Evolutionary conservation across 2,888 invertebrate genomes (phyloP), one percentile per base, ranked within the genome.

Genomic region (Metacarcinus magister): DNA sequence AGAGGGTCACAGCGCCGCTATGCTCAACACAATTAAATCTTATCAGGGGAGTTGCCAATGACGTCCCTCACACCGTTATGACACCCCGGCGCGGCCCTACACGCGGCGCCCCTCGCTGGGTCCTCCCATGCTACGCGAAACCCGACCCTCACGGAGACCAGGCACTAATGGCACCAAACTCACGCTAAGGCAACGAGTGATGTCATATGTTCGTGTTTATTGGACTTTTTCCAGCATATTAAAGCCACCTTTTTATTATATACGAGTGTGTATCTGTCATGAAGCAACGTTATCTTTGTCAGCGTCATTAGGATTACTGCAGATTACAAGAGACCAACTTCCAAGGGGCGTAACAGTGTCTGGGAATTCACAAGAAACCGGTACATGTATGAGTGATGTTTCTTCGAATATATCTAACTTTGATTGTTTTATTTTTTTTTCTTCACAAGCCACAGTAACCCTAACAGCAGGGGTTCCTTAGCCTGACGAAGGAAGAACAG

Each of bases 121-220:
- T 87, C 87, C 82, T 87, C 82, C 87, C 39, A 16, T 87, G 16
- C 87, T 87, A 87, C 87, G 87, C 87, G 87, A 87, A 87, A 87
- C 87, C 87, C 87, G 87, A 87, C 39, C 32, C 87, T 87, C 32
- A 32, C 32, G 32, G 87, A 87, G 39, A 39, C 87, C 32, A 32
- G 87, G 39, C 87, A 39, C 87, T 87, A 87, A 87, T 87, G 39
- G 87, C 39, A 10, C 39, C 39, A 87, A 13, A 87, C 87, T 87
- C 87, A 87, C 87, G 87, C 87, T 87, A 87, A 87, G 87, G 87
- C 87, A 87, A 87, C 87, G 87, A 39, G 87, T 87, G 87, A 87
- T 87, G 39, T 39, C 87, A n/a, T 16, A 39, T 87, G 87, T 87
- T 87, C 87, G 87, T 87, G 87, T 87, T 87, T 39, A 87, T 32